Conservation (phyloP, 2,113 vertebrate species). For the Atrichornis clamosus region DNA sequence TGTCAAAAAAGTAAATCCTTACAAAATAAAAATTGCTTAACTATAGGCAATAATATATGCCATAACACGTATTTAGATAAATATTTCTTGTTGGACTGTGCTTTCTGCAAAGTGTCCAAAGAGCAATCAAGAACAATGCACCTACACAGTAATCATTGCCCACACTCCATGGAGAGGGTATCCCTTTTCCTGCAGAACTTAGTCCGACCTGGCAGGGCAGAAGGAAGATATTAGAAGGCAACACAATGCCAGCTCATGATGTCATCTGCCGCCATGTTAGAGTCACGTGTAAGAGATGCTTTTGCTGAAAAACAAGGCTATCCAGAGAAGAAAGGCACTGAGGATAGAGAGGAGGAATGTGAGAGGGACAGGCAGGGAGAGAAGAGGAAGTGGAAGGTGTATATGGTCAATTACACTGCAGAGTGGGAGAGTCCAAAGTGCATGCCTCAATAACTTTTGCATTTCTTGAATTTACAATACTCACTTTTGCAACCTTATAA, state of each 20-base stretch:
- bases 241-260: neutral
- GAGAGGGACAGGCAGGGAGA: neutral
- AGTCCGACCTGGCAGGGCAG: neutral
- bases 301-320: neutral
- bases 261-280: neutral
- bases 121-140: neutral
- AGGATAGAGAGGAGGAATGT: neutral
- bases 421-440: slow-evolving; percentile 32
- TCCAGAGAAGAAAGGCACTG: neutral
- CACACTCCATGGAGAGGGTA: neutral
- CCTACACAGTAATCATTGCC: neutral
- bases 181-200: neutral
- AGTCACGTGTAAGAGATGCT: neutral
- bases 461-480: slow-evolving; percentile 64
- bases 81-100: neutral
- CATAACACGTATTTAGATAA: neutral
- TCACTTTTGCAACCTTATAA: slow-evolving; percentile 63
- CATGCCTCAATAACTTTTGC: slow-evolving; percentile 54
- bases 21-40: neutral
- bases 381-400: slow-evolving; percentile 29
- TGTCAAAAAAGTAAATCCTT: neutral
- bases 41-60: neutral
- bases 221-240: neutral
- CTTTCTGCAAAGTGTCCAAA: neutral
- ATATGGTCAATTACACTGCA: slow-evolving; percentile 24